Conservation (phyloP, 2,888 invertebrate species). For the Patella depressa region DNA sequence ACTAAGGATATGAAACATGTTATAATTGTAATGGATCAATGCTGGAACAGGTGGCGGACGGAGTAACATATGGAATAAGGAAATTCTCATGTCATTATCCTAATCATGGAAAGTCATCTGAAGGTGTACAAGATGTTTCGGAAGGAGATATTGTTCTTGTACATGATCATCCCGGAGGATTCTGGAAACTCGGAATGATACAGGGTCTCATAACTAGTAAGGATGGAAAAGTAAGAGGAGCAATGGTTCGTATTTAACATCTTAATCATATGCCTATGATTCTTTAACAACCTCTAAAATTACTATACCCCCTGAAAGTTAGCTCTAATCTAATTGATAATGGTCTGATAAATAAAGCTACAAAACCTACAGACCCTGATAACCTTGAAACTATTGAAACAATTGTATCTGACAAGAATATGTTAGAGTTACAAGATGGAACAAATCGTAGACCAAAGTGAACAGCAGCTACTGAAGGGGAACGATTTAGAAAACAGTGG, state of each 20-base stretch:
- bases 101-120: not conserved
- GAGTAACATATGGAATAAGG: not conserved
- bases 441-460: not conserved
- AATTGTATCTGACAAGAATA: not conserved
- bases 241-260: not conserved
- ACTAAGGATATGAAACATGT: not conserved
- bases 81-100: not conserved
- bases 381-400: not conserved
- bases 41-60: not conserved
- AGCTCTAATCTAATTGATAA: not conserved
- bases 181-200: not conserved
- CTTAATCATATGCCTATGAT: not conserved
- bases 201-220: not conserved
- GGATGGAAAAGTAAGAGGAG: not conserved
- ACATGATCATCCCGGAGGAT: not conserved
- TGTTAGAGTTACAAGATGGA: not conserved
- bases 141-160: not conserved
- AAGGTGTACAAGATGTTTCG: not conserved
- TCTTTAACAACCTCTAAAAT: not conserved
- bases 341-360: not conserved
- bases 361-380: not conserved
- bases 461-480: constrained; percentile 5
- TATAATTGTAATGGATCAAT: not conserved
- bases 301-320: not conserved
- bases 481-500: not conserved